Conservation (phyloP, 2,113 vertebrate genomes). For the Chaetorhynchus papuensis region DNA sequence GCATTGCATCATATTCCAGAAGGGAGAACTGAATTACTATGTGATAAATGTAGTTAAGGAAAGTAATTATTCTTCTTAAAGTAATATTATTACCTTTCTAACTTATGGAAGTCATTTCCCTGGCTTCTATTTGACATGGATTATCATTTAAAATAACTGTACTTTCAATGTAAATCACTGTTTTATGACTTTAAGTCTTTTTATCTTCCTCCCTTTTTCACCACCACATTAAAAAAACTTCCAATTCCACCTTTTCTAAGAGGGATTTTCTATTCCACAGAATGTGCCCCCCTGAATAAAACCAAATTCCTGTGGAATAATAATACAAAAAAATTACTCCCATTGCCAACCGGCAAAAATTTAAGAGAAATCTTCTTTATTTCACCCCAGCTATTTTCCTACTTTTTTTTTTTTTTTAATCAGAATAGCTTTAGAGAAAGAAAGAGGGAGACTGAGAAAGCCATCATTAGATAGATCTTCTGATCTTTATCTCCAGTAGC, state of each 20-base stretch:
- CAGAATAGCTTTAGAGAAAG: constrained; percentile 2
- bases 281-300: neutral
- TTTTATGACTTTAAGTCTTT: constrained; percentile 24
- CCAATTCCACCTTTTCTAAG: neutral
- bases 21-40: constrained; percentile 26
- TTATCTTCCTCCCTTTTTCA: neutral
- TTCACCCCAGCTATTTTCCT: neutral
- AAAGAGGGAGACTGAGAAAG: neutral
- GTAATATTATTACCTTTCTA: constrained; percentile 42
- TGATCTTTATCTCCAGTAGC: constrained; percentile 74
- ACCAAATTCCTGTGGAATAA: neutral
- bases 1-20: constrained; percentile 19
- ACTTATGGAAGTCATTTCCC: constrained; percentile 40
- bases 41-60: constrained; percentile 56
- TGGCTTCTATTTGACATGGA: constrained; percentile 11
- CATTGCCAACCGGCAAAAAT: neutral
- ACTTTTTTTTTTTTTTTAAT: neutral
- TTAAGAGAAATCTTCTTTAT: neutral
- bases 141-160: constrained; percentile 37
- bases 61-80: constrained; percentile 61
- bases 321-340: neutral
- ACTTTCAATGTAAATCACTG: neutral
- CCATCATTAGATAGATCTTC: constrained; percentile 76
- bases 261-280: neutral
- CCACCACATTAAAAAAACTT: neutral